Evolutionary conservation across 2,797 vertebrate genomes (phyloP).

Genomic region (Hoplostethus mediterraneus): DNA sequence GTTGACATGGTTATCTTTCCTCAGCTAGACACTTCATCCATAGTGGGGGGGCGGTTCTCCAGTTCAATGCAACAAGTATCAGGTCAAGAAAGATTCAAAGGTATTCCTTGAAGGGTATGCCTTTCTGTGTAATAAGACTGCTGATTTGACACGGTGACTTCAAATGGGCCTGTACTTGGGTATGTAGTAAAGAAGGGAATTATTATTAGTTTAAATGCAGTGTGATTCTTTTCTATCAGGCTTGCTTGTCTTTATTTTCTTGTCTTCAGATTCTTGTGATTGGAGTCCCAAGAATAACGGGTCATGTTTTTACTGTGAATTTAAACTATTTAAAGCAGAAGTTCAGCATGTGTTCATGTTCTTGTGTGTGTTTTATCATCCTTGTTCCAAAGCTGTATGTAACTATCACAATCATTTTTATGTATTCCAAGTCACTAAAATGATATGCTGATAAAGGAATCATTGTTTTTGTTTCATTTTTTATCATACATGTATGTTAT

Average conservation of each 20-base stretch:
- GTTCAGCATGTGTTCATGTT: conserved; percentile 36
- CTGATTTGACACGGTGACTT: conserved; percentile 24
- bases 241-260: conserved; percentile 12
- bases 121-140: conserved; percentile 5
- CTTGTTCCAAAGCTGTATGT: conserved; percentile 48
- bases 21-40: neutral
- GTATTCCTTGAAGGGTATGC: conserved; percentile 32
- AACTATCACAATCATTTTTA: conserved; percentile 53
- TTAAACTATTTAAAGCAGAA: conserved; percentile 26
- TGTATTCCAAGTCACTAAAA: conserved; percentile 55
- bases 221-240: conserved; percentile 36
- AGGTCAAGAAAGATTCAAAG: conserved; percentile 22
- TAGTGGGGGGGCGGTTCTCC: neutral
- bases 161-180: conserved; percentile 53
- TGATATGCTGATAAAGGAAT: conserved; percentile 27
- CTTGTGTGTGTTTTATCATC: conserved; percentile 40
- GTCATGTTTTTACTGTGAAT: conserved; percentile 68
- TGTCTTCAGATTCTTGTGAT: conserved; percentile 36
- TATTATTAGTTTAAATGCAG: conserved; percentile 34
- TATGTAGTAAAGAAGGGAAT: conserved; percentile 55
- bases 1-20: neutral
- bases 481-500: conserved; percentile 1
- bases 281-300: conserved; percentile 16
- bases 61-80: conserved; percentile 19
- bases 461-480: conserved; percentile 42